Evolutionary conservation across 2,888 invertebrate genomes (phyloP).

Genomic region (Cryptus viduatorius): DNA sequence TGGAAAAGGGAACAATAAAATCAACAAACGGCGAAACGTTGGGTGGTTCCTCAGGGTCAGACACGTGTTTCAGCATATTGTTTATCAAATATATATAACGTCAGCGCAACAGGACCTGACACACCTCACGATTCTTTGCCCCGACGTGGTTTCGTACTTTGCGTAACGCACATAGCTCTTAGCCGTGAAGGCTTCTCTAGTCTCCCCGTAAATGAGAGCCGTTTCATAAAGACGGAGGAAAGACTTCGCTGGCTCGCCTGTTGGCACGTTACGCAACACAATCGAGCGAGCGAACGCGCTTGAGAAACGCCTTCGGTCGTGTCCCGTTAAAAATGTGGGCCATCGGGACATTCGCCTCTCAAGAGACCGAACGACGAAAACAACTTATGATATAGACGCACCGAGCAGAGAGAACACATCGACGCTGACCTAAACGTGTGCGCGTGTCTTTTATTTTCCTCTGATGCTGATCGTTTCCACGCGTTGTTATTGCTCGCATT

Average conservation of each 20-base stretch:
- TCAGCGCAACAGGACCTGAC: slow-evolving; percentile 57
- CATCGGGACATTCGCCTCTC: slow-evolving; percentile 74
- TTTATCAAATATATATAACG: neutral
- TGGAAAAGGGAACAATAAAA: slow-evolving; percentile 23
- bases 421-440: neutral
- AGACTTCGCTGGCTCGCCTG: slow-evolving; percentile 30
- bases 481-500: slow-evolving; percentile 8
- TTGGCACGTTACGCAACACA: slow-evolving; percentile 51
- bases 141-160: slow-evolving; percentile 64
- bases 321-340: slow-evolving; percentile 78
- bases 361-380: slow-evolving; percentile 68
- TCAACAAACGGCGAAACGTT: slow-evolving; percentile 7
- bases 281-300: slow-evolving; percentile 62
- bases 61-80: slow-evolving; percentile 4
- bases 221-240: slow-evolving; percentile 23
- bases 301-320: slow-evolving; percentile 70
- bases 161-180: slow-evolving; percentile 68
- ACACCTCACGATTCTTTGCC: slow-evolving; percentile 13
- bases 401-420: slow-evolving; percentile 1
- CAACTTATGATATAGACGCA: slow-evolving; percentile 58
- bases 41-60: slow-evolving; percentile 9
- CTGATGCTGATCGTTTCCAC: slow-evolving; percentile 19
- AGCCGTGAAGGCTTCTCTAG: slow-evolving; percentile 38
- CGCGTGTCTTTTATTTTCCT: neutral
- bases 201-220: slow-evolving; percentile 72